A percentile compares a stretch with the other conserved stretches of the same genome.
Evolutionary conservation across 2,888 invertebrate genomes (phyloP).

Genomic region (Scaptomyza reducta): DNA sequence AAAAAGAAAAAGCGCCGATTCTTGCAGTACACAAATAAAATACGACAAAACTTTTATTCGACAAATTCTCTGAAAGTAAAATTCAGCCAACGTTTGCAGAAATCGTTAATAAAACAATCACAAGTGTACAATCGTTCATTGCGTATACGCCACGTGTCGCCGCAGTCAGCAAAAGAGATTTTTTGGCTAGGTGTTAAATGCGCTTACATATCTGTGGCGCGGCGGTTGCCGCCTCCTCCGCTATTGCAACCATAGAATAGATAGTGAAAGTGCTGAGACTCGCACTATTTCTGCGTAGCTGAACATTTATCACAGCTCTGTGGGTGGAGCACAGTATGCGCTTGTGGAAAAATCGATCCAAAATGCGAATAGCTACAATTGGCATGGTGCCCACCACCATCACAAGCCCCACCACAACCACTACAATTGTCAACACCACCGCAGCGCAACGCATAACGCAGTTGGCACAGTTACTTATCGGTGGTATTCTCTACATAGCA

Average conservation of each 20-base stretch:
- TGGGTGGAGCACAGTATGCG: slow-evolving; percentile 56
- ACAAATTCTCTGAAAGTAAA: slow-evolving; percentile 45
- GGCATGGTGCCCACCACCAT: slow-evolving; percentile 39
- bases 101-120: slow-evolving; percentile 34
- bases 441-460: slow-evolving; percentile 36
- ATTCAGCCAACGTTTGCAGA: slow-evolving; percentile 50
- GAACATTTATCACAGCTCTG: slow-evolving; percentile 59
- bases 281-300: slow-evolving; percentile 76
- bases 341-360: slow-evolving; percentile 72
- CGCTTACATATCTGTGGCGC: slow-evolving; percentile 53
- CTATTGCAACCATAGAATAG: slow-evolving; percentile 33
- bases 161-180: slow-evolving; percentile 32
- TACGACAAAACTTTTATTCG: slow-evolving; percentile 45
- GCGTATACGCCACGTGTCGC: slow-evolving; percentile 59
- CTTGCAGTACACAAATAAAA: slow-evolving; percentile 25
- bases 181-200: slow-evolving; percentile 64
- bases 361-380: slow-evolving; percentile 66
- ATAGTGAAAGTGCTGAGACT: slow-evolving; percentile 68
- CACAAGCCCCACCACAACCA: neutral
- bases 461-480: slow-evolving; percentile 67
- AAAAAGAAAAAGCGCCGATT: slow-evolving; percentile 20
- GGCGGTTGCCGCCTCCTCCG: slow-evolving; percentile 41
- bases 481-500: slow-evolving; percentile 69
- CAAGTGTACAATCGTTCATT: slow-evolving; percentile 19
- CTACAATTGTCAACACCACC: neutral